Evolutionary conservation across 2,113 vertebrate species (phyloP), one percentile per base, ranked within the genome.

Genomic region (Corynorhinus townsendii): DNA sequence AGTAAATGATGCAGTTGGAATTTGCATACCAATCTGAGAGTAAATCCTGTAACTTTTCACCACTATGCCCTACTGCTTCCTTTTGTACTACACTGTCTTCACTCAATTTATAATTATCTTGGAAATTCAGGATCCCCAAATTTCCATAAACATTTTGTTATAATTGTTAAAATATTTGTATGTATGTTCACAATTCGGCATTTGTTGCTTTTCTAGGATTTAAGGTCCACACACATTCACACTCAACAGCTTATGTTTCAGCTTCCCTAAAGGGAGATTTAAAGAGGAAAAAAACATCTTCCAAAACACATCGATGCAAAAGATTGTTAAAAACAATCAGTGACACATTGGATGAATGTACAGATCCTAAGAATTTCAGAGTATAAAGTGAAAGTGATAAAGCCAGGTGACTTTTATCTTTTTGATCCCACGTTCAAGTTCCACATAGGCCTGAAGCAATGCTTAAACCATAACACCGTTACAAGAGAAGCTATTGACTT

Each of bases 401-500:
- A 97, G 89, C 92, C 96, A 91, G 84, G 96, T 93, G 16, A 12
- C 82, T 97, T 97, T 97, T 97, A 96, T 97, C 95, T 98, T 84
- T 98, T 97, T 97, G 95, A 98, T 98, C 69, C 40, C 20, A 3
- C 87, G 69, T 96, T 97, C 81, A 95, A 97, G 96, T 96, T 95
- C 75, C 81, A 12, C 72, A 95, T 1, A 95, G 96, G 97, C 97
- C 96, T 86, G 93, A 77, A 98, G 96, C 96, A 92, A 72, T 95
- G 79, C 91, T 98, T 98, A 98, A 96, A 96, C 89, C 80, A 2
- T 84, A 97, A 96, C 81, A 71, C 68, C 8, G 0, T 96, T 95
- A 97, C 96, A 97, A 97, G 92, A 97, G 73, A 19, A 92, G 71
- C 85, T 98, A 97, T 97, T 98, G 97, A 98, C 97, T 97, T 97